Evolutionary conservation across 2,888 invertebrate genomes (phyloP).

Genomic region (Leucoma salicis): DNA sequence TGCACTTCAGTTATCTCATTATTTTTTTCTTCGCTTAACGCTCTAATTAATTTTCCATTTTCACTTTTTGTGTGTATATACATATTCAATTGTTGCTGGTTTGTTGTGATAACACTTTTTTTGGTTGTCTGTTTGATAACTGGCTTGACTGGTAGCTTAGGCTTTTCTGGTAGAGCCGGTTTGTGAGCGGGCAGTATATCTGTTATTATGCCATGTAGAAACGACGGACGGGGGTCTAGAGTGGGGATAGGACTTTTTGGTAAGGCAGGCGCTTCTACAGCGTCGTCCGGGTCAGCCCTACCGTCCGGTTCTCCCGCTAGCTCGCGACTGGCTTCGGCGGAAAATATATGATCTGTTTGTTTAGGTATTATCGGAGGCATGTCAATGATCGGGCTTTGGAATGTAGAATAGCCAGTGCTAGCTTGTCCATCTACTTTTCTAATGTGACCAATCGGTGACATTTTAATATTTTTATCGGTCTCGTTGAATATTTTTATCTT

Average conservation of each 20-base stretch:
- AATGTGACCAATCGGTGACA: slow-evolving; percentile 68
- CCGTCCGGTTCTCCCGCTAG: slow-evolving; percentile 93
- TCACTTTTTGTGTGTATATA: slow-evolving; percentile 74
- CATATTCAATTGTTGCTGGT: slow-evolving; percentile 76
- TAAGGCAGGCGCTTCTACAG: slow-evolving; percentile 85
- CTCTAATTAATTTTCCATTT: slow-evolving; percentile 49
- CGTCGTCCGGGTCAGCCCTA: slow-evolving; percentile 90
- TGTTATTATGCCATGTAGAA: slow-evolving; percentile 85
- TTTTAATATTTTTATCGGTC: slow-evolving; percentile 67
- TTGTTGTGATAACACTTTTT: slow-evolving; percentile 55
- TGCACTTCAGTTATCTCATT: slow-evolving; percentile 63
- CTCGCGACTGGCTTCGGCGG: slow-evolving; percentile 86
- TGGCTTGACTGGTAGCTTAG: slow-evolving; percentile 82
- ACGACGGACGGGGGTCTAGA: slow-evolving; percentile 84
- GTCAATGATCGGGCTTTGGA: slow-evolving; percentile 74
- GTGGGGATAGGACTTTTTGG: slow-evolving; percentile 86
- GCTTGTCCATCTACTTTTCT: slow-evolving; percentile 74
- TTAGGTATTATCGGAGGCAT: slow-evolving; percentile 74
- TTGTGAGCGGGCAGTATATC: slow-evolving; percentile 66
- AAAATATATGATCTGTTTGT: slow-evolving; percentile 66
- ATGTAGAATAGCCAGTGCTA: slow-evolving; percentile 71
- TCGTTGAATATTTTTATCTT: slow-evolving; percentile 78
- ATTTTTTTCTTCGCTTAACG: slow-evolving; percentile 59
- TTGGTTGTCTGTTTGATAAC: slow-evolving; percentile 77
- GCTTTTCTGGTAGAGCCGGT: slow-evolving; percentile 88